These are phyloP conservation scores for Tiliqua scincoides DNA, from an alignment of 2,113 vertebrate genomes.

Conservation along the genomic window DNA sequence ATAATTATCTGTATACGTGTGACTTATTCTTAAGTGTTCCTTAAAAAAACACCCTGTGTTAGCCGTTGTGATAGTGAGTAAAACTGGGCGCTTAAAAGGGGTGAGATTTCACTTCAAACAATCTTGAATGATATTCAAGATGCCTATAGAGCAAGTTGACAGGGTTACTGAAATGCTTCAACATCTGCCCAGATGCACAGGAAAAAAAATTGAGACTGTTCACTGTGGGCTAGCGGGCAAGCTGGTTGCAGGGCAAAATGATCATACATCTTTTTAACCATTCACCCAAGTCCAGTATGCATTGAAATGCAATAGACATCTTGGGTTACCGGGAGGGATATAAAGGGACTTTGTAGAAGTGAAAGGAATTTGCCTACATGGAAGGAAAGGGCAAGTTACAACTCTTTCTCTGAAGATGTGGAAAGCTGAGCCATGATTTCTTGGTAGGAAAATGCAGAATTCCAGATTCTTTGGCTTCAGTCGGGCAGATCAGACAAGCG, in stretches of 20 bases:
- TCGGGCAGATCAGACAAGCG: neutral
- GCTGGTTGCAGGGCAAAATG: neutral
- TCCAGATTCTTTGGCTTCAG: neutral
- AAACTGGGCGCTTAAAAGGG: too few relatives aligned
- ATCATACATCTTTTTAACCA: neutral
- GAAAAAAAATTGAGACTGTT: too few relatives aligned
- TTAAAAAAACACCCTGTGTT: too few relatives aligned
- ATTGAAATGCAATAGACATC: neutral
- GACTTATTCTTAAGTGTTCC: too few relatives aligned
- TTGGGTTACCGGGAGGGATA: neutral
- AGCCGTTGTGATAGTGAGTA: too few relatives aligned
- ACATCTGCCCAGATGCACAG: too few relatives aligned
- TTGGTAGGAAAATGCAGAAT: neutral
- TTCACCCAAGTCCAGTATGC: neutral
- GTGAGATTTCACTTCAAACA: too few relatives aligned
- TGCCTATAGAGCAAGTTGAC: too few relatives aligned
- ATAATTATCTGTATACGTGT: too few relatives aligned
- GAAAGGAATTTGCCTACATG: neutral
- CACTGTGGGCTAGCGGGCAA: neutral
- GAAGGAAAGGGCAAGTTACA: neutral
- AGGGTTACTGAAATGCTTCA: neutral
- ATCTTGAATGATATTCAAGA: too few relatives aligned
- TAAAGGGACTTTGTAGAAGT: neutral
- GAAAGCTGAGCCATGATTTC: neutral
- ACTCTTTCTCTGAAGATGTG: neutral